phyloP scores from a whole-genome alignment of 30 jellyfish, hydroid and myxozoan genomes.

The Hydractinia symbiolongicarpus region DNA sequence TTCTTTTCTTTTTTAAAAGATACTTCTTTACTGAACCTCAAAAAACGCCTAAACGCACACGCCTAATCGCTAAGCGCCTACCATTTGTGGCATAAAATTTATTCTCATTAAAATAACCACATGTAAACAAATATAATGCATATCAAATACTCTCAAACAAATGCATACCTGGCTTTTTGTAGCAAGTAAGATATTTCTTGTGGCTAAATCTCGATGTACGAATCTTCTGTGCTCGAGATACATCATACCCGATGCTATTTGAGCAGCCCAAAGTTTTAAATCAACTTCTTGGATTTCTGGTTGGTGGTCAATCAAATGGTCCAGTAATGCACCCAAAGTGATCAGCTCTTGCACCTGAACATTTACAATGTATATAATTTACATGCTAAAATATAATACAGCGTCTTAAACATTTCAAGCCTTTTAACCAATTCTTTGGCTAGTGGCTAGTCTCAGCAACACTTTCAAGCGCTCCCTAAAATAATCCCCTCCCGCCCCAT shows the following conservation, averaged over 20 bases:
- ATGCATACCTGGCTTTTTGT: slow-evolving; percentile 57
- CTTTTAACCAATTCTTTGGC: no score
- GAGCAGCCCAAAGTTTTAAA: slow-evolving; percentile 88
- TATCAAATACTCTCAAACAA: background rate
- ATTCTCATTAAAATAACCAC: background rate
- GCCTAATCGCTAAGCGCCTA: no score
- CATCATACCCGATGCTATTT: slow-evolving; percentile 95
- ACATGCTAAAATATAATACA: no score
- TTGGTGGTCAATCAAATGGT: slow-evolving; percentile 71
- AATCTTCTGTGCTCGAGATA: slow-evolving; percentile 75
- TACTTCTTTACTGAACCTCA: no score
- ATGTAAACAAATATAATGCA: background rate
- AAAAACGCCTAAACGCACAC: no score
- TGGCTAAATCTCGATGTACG: slow-evolving; percentile 92
- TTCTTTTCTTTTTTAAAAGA: no score
- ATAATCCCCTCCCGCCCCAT: no score
- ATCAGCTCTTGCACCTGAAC: slow-evolving; percentile 84
- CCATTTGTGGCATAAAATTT: background rate
- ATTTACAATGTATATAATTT: background rate
- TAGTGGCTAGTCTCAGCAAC: no score
- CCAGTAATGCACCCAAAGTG: slow-evolving; percentile 89
- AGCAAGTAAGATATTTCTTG: slow-evolving; percentile 71
- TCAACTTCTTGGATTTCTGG: slow-evolving; percentile 48
- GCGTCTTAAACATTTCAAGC: no score
- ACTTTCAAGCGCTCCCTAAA: no score